These are phyloP conservation scores for Puntigrus tetrazona DNA, from an alignment of 2,113 vertebrate genomes.

Conservation along the genomic window DNA sequence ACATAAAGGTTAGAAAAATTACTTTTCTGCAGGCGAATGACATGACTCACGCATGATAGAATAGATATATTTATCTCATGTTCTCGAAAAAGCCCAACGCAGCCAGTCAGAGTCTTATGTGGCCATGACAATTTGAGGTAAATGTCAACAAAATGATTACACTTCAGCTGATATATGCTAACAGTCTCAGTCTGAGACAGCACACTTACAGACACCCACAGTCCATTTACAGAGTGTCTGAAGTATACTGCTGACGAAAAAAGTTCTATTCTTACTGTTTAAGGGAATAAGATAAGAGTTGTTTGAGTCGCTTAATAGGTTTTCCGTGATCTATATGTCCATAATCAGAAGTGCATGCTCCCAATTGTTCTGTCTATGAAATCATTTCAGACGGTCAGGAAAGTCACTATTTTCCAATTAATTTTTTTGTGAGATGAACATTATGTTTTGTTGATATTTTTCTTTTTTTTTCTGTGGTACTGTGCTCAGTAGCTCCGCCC, in stretches of 20 bases:
- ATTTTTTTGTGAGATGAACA: background rate
- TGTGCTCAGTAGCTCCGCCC: background rate
- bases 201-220: background rate
- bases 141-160: conserved; percentile 22
- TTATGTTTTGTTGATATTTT: background rate
- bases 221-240: background rate
- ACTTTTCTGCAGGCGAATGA: background rate
- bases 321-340: too few species aligned
- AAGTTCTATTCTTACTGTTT: background rate
- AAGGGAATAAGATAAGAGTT: background rate
- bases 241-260: background rate
- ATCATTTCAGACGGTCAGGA: background rate
- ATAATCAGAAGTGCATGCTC: background rate
- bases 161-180: background rate
- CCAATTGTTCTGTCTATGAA: background rate
- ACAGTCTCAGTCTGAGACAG: background rate
- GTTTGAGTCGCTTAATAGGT: too few species aligned
- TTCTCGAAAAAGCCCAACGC: conserved; percentile 17
- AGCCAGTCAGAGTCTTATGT: background rate
- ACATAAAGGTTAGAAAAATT: background rate
- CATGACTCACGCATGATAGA: background rate
- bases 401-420: too few species aligned
- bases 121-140: conserved; percentile 19
- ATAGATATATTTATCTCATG: conserved; percentile 44
- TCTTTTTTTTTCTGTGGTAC: background rate